Base-by-base conservation (phyloP, 1,140 invertebrate genomes). In the Cotesia vestalis region DNA sequence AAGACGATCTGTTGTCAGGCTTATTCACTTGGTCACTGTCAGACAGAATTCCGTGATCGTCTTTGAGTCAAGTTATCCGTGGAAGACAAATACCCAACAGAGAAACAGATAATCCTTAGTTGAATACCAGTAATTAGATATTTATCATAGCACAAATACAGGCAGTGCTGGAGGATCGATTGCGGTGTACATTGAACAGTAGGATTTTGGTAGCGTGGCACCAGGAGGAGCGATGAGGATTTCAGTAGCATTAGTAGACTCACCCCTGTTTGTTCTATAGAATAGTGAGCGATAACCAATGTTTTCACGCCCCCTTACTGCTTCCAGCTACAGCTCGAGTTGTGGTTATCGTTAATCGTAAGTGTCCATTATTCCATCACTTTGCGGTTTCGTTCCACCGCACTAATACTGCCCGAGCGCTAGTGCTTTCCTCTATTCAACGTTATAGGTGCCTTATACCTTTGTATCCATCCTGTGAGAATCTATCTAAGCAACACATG, bases 301-400 rank as follows among this genome's bases (percentile, higher is more conserved):
- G 57, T 59, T 20, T 59, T 20, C 17, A 59, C 57, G 17, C 20
- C 57, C 17, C 17, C 9, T 59, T 5, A 27, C 57, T 11, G 20
- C 4, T 59, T 17, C 8, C 20, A 20, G 17, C 11, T 36, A 38
- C 27, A 14, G 60, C 34, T 62, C 4, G 38, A 14, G 12, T 12
- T 12, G 52, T 46, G 63, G 63, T 35, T 35, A 60, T 63, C 36
- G 53, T 66, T 66, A 52, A 5, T 52, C 55, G 64, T 60, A 61
- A 40, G n/a, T 57, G 59, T 62, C 57, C 71, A 68, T 72, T 72
- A 72, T 62, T 72, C 64, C n/a, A 36, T 14, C 17, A 51, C 40
- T 64, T 51, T 51, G 40, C 20, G 62, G 62, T 64, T 51, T 51
- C 12, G 38, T 51, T 64, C 46, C 40, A 46, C 20, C 27, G 36